phyloP scores from a whole-genome alignment of 2,888 invertebrate species.

The Leucania comma region DNA sequence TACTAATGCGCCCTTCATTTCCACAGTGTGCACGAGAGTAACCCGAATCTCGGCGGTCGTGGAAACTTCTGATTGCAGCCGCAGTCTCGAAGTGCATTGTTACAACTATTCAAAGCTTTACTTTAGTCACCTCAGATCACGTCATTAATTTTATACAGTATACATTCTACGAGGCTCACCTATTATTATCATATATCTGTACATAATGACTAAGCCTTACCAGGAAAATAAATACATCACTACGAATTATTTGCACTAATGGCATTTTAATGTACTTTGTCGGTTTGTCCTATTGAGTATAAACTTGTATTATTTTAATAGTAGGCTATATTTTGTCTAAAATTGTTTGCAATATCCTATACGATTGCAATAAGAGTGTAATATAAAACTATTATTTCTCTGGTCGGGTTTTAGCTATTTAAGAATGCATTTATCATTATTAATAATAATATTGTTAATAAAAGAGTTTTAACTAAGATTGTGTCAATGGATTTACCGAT shows the following conservation, averaged over 20 bases:
- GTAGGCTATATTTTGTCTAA: conserved; percentile 30
- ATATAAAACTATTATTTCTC: conserved; percentile 58
- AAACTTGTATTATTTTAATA: conserved; percentile 21
- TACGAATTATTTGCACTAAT: conserved; percentile 7
- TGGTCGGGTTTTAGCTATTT: conserved; percentile 67
- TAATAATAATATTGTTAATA: conserved; percentile 75
- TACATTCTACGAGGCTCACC: conserved; percentile 69
- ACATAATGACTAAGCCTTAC: conserved; percentile 62
- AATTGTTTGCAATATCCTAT: conserved; percentile 45
- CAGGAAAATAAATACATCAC: conserved; percentile 51
- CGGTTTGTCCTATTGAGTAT: conserved; percentile 25
- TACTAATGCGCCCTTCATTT: conserved; percentile 56
- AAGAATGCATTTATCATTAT: conserved; percentile 84
- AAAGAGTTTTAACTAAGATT: conserved; percentile 76
- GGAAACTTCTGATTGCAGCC: conserved; percentile 87
- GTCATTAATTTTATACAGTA: conserved; percentile 71
- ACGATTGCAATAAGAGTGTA: conserved; percentile 43
- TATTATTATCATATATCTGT: conserved; percentile 60
- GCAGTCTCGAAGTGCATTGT: conserved; percentile 47
- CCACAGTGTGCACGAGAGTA: conserved; percentile 92
- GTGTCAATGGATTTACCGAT: conserved; percentile 82
- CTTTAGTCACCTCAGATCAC: conserved; percentile 70
- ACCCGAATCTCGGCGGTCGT: conserved; percentile 87
- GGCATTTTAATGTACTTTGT: conserved; percentile 21
- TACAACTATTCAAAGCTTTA: conserved; percentile 66